These are phyloP conservation scores for Heterodera filipjevi DNA, from an alignment of 2,888 invertebrate genomes.

Conservation along the genomic window DNA sequence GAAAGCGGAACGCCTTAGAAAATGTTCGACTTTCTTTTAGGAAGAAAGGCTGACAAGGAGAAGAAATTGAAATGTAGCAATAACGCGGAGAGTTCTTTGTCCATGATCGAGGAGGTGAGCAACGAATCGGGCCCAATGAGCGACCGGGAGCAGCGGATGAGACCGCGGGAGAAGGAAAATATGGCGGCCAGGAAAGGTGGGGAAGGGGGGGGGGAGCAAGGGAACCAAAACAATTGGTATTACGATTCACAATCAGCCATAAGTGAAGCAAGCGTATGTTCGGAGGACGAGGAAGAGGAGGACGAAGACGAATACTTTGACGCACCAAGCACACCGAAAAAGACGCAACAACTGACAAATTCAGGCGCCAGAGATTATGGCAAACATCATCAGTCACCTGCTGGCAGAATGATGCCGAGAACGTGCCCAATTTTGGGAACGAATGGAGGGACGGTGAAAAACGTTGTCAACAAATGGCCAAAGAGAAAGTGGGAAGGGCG, in stretches of 20 bases:
- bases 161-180: constrained; percentile 26
- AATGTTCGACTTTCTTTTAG: not conserved
- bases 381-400: constrained; percentile 7
- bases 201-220: too few relatives aligned
- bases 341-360: constrained; percentile 14
- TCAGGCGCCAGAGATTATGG: not conserved
- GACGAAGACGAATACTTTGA: constrained; percentile 28
- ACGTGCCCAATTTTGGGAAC: not conserved
- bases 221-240: not conserved
- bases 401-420: constrained; percentile 7
- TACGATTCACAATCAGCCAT: constrained; percentile 3
- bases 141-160: constrained; percentile 22
- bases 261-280: constrained; percentile 26
- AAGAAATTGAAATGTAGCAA: constrained; percentile 2
- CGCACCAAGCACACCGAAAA: constrained; percentile 26
- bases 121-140: constrained; percentile 23
- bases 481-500: not conserved
- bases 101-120: constrained; percentile 28
- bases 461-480: not conserved
- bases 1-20: too few relatives aligned
- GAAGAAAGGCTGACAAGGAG: constrained; percentile 27
- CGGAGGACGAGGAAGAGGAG: constrained; percentile 24
- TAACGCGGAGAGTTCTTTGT: constrained; percentile 24
- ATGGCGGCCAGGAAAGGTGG: constrained; percentile 23
- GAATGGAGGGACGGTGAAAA: not conserved